Conservation (phyloP, 2,888 invertebrate species). For the Seira sanloemensis region DNA sequence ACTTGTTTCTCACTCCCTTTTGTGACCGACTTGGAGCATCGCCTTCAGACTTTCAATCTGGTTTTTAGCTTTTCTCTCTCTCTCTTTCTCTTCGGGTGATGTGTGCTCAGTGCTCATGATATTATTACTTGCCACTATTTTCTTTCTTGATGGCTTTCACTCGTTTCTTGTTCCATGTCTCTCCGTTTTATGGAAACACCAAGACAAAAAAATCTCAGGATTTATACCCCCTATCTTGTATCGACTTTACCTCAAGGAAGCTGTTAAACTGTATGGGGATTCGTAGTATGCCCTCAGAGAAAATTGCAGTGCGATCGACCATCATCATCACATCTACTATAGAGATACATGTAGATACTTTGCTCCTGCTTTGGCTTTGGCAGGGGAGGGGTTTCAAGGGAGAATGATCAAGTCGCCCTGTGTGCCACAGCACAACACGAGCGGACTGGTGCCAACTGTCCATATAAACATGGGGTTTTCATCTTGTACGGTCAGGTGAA, state of each 20-base stretch:
- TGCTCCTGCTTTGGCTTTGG: too few relatives aligned
- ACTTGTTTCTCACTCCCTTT: constrained; percentile 7
- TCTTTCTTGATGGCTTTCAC: constrained; percentile 54
- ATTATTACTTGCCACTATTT: constrained; percentile 50
- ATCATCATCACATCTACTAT: constrained; percentile 56
- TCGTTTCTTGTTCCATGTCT: constrained; percentile 3
- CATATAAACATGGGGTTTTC: too few relatives aligned
- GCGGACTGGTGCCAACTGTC: too few relatives aligned
- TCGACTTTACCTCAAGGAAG: constrained; percentile 20
- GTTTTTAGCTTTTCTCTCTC: constrained; percentile 5
- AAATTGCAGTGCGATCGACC: constrained; percentile 59
- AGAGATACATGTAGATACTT: too few relatives aligned
- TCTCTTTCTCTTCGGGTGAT: constrained; percentile 27
- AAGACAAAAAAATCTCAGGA: not conserved
- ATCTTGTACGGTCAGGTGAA: not conserved
- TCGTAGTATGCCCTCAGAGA: constrained; percentile 53
- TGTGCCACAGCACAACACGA: too few relatives aligned
- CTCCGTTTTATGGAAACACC: not conserved
- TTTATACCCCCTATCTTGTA: not conserved
- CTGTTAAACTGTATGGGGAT: constrained; percentile 48
- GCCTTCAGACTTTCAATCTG: constrained; percentile 1
- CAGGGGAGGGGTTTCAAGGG: too few relatives aligned
- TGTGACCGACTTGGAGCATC: not conserved
- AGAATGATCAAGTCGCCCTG: too few relatives aligned
- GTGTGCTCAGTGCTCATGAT: constrained; percentile 26